A percentile compares a stretch with the other conserved stretches of the same genome.
phyloP scores from a whole-genome alignment of 1,140 invertebrate genomes.

The Drosophila kikkawai region DNA sequence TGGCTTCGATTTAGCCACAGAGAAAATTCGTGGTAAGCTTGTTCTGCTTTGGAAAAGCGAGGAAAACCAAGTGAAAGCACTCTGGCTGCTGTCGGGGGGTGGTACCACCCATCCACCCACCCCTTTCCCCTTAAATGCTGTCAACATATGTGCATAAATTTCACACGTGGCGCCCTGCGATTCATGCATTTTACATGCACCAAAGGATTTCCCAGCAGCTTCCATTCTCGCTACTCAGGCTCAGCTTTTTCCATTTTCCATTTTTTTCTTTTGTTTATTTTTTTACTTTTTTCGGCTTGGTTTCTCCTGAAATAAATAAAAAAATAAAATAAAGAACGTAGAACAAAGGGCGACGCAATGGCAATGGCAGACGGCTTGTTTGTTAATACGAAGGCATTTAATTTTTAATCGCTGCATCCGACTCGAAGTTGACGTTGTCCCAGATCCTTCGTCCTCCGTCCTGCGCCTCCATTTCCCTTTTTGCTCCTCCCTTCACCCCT shows the following conservation, averaged over 20 bases:
- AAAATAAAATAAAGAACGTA: constrained; percentile 5
- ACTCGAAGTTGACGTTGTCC: constrained; percentile 46
- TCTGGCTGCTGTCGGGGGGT: constrained; percentile 10
- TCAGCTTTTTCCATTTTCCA: constrained; percentile 18
- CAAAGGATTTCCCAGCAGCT: constrained; percentile 69
- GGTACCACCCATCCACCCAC: no score
- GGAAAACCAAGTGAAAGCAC: constrained; percentile 9
- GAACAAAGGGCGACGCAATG: background rate
- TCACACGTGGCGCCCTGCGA: constrained; percentile 69
- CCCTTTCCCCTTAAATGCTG: constrained; percentile 58
- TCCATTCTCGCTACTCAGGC: constrained; percentile 7
- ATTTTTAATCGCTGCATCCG: constrained; percentile 79
- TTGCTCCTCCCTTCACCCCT: background rate
- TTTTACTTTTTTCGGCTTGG: constrained; percentile 5
- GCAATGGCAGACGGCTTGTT: constrained; percentile 59
- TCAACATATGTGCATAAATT: constrained; percentile 81
- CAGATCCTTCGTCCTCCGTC: background rate
- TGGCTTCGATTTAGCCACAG: constrained; percentile 27
- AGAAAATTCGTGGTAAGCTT: background rate
- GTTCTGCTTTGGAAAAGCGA: background rate
- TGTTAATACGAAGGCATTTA: constrained; percentile 81
- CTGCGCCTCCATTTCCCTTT: background rate
- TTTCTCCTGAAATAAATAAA: background rate
- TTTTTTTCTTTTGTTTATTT: constrained; percentile 18
- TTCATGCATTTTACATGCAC: constrained; percentile 77